A percentile compares a stretch with the other conserved stretches of the same genome.
Evolutionary conservation across 1,140 invertebrate genomes (phyloP).

Genomic region (Bombus sibiricus): DNA sequence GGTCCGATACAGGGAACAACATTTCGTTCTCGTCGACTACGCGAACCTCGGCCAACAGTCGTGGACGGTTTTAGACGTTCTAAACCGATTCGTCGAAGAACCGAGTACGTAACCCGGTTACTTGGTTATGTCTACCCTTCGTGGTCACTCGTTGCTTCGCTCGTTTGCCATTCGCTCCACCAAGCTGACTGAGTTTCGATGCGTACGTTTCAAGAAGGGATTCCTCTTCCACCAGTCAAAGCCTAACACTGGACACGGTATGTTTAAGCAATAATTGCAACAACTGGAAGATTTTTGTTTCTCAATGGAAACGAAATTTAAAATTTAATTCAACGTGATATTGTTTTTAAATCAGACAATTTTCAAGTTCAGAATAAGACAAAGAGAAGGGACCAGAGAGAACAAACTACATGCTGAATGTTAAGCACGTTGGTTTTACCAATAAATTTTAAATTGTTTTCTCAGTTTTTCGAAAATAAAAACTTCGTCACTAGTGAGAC

Average conservation of each 20-base stretch:
- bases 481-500: too few species aligned
- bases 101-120: slow-evolving; percentile 4
- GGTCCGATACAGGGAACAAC: slow-evolving; percentile 22
- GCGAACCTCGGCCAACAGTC: background rate
- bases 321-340: too few species aligned
- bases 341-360: too few species aligned
- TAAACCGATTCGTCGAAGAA: slow-evolving; percentile 3
- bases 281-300: background rate
- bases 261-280: slow-evolving; percentile 15
- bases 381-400: too few species aligned
- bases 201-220: background rate
- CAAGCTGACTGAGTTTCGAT: background rate
- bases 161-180: background rate
- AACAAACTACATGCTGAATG: too few species aligned
- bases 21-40: slow-evolving; percentile 2
- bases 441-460: too few species aligned
- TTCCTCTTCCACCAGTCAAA: slow-evolving; percentile 3
- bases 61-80: slow-evolving; percentile 6
- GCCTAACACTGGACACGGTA: background rate
- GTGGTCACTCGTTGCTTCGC: too few species aligned
- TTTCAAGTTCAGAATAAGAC: too few species aligned
- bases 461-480: too few species aligned
- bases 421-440: too few species aligned
- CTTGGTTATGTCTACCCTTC: background rate
- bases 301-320: too few species aligned